Percentiles rank a stretch among this genome's conserved stretches.
Conservation (phyloP, 1,140 invertebrate species). For the Maconellicoccus hirsutus region DNA sequence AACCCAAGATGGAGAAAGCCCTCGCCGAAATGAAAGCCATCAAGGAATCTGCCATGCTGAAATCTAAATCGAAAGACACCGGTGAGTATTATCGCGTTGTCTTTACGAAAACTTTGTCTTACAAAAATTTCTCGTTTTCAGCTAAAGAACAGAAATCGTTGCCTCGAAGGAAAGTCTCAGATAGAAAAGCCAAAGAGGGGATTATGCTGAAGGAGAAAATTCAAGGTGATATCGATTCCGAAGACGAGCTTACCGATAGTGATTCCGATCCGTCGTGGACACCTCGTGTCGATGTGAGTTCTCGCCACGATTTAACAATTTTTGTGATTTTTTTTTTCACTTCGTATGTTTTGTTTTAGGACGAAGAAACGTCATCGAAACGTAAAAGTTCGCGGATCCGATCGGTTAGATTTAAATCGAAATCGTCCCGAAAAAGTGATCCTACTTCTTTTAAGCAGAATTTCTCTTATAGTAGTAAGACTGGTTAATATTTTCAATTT, state of each 20-base stretch:
- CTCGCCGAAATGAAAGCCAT: constrained; percentile 6
- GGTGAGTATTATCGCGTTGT: neutral
- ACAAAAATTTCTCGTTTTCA: constrained; percentile 11
- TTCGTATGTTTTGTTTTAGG: neutral
- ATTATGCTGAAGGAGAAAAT: constrained; percentile 34
- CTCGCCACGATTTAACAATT: neutral
- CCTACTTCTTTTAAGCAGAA: neutral
- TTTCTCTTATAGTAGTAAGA: neutral
- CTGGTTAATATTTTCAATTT: neutral
- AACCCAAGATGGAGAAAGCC: constrained; percentile 11
- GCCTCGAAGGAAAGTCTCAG: constrained; percentile 47
- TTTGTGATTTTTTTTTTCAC: neutral
- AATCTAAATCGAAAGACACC: neutral
- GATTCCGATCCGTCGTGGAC: constrained; percentile 49
- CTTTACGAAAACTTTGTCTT: neutral
- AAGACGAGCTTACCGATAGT: constrained; percentile 23
- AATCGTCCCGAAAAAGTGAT: neutral
- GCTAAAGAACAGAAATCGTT: constrained; percentile 31
- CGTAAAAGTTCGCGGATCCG: neutral
- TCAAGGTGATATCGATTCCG: constrained; percentile 35
- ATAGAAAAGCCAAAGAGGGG: constrained; percentile 53
- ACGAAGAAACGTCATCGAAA: neutral
- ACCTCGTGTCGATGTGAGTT: constrained; percentile 33
- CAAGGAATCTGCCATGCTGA: neutral
- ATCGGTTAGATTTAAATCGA: neutral